These are phyloP conservation scores for Volucella inflata DNA, from an alignment of 2,888 invertebrate genomes.

Conservation along the genomic window DNA sequence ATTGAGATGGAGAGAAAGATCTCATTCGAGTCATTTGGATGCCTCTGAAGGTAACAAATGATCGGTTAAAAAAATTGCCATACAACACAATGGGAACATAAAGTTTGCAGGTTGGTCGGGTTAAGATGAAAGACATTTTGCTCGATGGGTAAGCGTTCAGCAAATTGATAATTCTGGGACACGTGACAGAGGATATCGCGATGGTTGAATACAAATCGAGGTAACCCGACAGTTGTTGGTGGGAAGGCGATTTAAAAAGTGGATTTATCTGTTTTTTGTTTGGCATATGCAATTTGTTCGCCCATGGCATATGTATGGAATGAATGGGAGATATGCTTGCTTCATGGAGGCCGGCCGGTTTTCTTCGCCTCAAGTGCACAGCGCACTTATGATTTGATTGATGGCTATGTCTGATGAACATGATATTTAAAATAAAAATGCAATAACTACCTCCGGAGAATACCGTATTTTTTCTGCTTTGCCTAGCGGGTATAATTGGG, in stretches of 20 bases:
- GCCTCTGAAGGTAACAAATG: neutral
- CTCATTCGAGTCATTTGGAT: neutral
- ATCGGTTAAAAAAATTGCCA: slow-evolving; percentile 3
- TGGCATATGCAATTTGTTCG: slow-evolving; percentile 29
- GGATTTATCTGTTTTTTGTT: slow-evolving; percentile 49
- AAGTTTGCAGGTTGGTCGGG: slow-evolving; percentile 36
- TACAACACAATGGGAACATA: slow-evolving; percentile 32
- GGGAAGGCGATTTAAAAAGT: neutral
- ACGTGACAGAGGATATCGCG: slow-evolving; percentile 49
- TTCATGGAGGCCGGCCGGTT: slow-evolving; percentile 34
- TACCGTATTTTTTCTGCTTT: neutral
- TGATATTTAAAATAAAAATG: neutral
- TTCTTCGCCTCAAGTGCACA: slow-evolving; percentile 3
- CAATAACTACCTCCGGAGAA: neutral
- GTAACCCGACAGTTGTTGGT: slow-evolving; percentile 58
- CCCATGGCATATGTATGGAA: slow-evolving; percentile 19
- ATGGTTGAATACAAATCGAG: slow-evolving; percentile 43
- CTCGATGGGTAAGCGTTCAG: slow-evolving; percentile 39
- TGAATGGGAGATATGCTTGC: slow-evolving; percentile 8
- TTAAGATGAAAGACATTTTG: slow-evolving; percentile 46
- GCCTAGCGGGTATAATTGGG: too few relatives aligned
- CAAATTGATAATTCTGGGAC: slow-evolving; percentile 59
- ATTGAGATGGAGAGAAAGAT: neutral
- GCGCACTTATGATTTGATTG: slow-evolving; percentile 25
- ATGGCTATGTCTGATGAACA: neutral